These are phyloP conservation scores for Panurus biarmicus DNA, from an alignment of 2,113 vertebrate species.

Conservation along the genomic window DNA sequence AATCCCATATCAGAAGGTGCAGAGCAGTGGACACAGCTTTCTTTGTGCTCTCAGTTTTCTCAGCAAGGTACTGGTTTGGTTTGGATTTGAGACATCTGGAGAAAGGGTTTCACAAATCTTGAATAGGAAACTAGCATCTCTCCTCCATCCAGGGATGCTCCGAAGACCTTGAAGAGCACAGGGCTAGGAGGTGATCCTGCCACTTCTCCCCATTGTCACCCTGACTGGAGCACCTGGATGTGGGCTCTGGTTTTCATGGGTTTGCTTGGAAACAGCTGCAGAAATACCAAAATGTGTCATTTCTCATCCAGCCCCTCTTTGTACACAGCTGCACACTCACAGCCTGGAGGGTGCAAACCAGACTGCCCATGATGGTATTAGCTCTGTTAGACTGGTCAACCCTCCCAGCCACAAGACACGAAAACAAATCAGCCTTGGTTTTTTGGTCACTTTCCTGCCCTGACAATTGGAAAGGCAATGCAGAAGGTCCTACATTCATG, in stretches of 20 bases:
- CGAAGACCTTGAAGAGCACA: not conserved
- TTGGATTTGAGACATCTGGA: not conserved
- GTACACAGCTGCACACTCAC: rapidly evolving
- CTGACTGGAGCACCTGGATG: rapidly evolving
- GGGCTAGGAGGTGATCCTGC: not conserved
- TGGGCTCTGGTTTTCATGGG: not conserved
- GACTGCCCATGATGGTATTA: not conserved
- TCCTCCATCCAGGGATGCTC: not conserved
- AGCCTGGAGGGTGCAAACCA: not conserved
- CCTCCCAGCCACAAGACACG: not conserved
- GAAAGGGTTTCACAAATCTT: not conserved
- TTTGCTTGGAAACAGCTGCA: not conserved
- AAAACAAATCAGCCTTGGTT: not conserved
- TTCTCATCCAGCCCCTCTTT: not conserved
- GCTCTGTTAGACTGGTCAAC: not conserved
- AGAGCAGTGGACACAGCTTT: not conserved
- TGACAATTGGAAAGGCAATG: rapidly evolving
- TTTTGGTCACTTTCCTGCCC: not conserved
- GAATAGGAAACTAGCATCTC: not conserved
- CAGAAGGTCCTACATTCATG: not conserved
- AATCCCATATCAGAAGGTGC: not conserved
- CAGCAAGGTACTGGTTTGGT: not conserved
- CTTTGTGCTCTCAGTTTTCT: not conserved
- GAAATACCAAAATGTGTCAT: not conserved
- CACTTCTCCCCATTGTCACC: rapidly evolving